phyloP scores from a whole-genome alignment of 2,888 invertebrate genomes.

The Trichopria drosophilae region DNA sequence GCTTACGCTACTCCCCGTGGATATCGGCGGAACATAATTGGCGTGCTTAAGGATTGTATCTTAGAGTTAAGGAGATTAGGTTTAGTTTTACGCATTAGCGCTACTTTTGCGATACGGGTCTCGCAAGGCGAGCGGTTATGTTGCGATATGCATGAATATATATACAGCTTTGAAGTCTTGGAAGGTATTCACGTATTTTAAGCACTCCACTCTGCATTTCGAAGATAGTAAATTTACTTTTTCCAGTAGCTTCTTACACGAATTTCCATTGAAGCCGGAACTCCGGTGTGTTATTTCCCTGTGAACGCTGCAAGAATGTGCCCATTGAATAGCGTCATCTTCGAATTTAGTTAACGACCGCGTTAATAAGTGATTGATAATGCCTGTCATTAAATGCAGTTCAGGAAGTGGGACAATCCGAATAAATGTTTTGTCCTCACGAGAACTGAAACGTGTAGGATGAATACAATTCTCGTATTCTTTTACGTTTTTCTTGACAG shows the following conservation, averaged over 20 bases:
- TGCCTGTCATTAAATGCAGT: neutral
- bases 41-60: no score
- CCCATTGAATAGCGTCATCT: constrained; percentile 4
- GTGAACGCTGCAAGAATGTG: constrained; percentile 3
- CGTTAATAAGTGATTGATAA: neutral
- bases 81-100: no score
- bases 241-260: constrained; percentile 8
- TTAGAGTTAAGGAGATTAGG: no score
- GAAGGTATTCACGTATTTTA: constrained; percentile 11
- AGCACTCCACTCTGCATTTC: neutral
- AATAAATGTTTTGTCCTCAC: neutral
- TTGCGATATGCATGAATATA: no score
- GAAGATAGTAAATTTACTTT: constrained; percentile 12
- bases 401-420: neutral
- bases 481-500: constrained; percentile 1
- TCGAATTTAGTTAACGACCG: constrained; percentile 6
- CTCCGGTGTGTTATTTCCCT: constrained; percentile 9
- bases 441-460: constrained; percentile 4
- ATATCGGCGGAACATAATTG: no score
- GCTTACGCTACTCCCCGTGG: no score
- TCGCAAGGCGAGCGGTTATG: no score
- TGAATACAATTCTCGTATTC: constrained; percentile 3
- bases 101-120: no score
- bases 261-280: constrained; percentile 17
- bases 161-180: constrained; percentile 12